Percentiles rank a stretch among this genome's conserved stretches.
Evolutionary conservation across 2,888 invertebrate genomes (phyloP).

Genomic region (Nipponacmea schrenckii): DNA sequence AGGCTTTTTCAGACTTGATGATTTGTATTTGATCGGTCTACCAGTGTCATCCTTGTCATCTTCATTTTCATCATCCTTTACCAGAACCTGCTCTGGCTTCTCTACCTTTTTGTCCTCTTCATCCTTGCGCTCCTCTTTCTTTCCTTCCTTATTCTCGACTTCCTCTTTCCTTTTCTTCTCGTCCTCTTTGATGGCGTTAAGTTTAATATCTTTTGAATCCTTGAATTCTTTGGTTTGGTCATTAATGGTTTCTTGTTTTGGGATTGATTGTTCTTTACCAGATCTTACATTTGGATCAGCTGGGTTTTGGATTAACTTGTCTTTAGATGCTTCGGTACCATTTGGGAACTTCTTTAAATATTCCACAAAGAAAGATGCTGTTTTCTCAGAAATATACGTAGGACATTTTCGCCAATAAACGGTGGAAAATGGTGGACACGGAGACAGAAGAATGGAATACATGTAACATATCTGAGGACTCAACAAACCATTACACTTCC

Average conservation of each 20-base stretch:
- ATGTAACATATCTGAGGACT: slow-evolving; percentile 22
- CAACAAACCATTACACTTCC: slow-evolving; percentile 20
- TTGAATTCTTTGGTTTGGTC: neutral
- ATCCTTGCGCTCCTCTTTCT: slow-evolving; percentile 7
- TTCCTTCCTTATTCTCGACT: slow-evolving; percentile 2
- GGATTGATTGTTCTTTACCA: too few species aligned
- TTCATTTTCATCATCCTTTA: slow-evolving; percentile 12
- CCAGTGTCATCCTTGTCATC: neutral
- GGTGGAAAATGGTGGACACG: slow-evolving; percentile 33
- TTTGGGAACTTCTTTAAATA: neutral
- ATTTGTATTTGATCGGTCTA: slow-evolving; percentile 22
- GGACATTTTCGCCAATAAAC: slow-evolving; percentile 30
- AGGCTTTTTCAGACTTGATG: slow-evolving; percentile 26
- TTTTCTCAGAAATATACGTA: neutral
- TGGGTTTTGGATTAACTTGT: neutral
- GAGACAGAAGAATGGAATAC: slow-evolving; percentile 24
- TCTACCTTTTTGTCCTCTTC: slow-evolving; percentile 13
- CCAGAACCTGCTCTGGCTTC: slow-evolving; percentile 11
- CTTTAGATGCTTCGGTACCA: neutral
- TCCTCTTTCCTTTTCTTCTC: slow-evolving; percentile 5
- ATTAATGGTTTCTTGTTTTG: neutral
- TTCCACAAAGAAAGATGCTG: neutral
- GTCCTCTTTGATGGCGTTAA: neutral
- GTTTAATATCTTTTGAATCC: neutral
- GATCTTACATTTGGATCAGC: too few species aligned